phyloP scores from a whole-genome alignment of 2,797 vertebrate species.

The Gambelia wislizenii region DNA sequence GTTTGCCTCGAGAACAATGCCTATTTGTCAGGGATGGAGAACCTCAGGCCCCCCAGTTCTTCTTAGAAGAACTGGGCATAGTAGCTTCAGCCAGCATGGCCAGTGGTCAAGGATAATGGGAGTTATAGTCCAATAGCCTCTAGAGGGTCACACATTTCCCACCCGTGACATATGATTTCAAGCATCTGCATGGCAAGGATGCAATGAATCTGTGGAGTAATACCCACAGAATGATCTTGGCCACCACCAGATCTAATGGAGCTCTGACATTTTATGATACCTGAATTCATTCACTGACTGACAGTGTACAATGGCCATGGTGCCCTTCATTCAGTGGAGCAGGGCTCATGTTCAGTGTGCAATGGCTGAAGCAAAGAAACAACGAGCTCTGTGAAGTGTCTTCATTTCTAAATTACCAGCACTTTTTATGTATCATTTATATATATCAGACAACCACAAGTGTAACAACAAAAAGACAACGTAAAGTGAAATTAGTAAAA shows the following conservation, averaged over 20 bases:
- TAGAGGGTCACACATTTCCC: background rate
- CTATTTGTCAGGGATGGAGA: background rate
- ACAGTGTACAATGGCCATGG: background rate
- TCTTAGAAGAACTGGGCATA: no score
- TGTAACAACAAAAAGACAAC: no score
- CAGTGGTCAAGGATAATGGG: background rate
- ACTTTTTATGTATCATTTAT: background rate
- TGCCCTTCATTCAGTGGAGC: background rate
- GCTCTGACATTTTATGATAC: background rate
- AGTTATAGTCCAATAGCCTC: background rate
- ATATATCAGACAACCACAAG: background rate
- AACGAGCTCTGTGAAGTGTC: background rate
- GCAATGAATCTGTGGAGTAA: background rate
- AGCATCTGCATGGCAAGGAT: background rate
- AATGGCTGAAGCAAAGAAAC: no score
- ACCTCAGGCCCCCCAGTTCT: no score
- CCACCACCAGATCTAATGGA: background rate
- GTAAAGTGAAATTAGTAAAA: no score
- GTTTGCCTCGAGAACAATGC: background rate
- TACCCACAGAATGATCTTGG: background rate
- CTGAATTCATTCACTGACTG: background rate
- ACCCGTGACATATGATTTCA: background rate
- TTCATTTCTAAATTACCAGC: background rate
- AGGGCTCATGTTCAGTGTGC: background rate
- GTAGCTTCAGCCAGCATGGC: no score